phyloP scores from a whole-genome alignment of 2,888 invertebrate species.

The Oligia strigilis region DNA sequence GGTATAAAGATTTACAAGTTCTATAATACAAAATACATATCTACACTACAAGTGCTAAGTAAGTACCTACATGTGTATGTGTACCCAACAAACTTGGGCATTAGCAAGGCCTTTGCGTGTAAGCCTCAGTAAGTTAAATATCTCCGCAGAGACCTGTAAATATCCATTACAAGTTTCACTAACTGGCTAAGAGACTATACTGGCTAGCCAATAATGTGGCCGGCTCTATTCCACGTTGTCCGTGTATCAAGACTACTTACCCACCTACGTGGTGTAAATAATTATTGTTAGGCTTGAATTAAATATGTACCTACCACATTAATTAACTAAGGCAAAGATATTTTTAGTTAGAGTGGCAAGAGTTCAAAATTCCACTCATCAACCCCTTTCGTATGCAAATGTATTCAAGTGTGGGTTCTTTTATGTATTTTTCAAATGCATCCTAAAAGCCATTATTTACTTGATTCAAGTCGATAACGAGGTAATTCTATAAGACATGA shows the following conservation, averaged over 20 bases:
- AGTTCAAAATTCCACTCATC: not conserved
- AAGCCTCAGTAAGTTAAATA: constrained; percentile 69
- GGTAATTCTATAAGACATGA: not conserved
- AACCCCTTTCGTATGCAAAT: not conserved
- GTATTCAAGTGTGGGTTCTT: too few species aligned
- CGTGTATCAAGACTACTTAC: constrained; percentile 30
- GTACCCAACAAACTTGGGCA: constrained; percentile 46
- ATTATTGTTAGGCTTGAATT: constrained; percentile 24
- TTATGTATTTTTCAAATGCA: not conserved
- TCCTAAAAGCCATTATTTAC: not conserved
- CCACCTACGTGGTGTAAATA: constrained; percentile 21
- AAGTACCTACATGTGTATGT: constrained; percentile 9
- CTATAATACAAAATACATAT: not conserved
- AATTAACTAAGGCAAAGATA: not conserved
- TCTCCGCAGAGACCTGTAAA: constrained; percentile 75
- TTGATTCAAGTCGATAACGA: not conserved
- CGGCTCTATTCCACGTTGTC: constrained; percentile 53
- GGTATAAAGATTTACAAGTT: constrained; percentile 7
- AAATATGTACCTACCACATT: not conserved
- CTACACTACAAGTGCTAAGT: not conserved
- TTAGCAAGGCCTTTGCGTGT: constrained; percentile 42
- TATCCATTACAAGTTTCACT: constrained; percentile 78
- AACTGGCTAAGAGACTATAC: constrained; percentile 66
- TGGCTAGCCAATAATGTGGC: constrained; percentile 63
- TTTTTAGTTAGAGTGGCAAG: not conserved